Conservation (phyloP, 2,888 invertebrate species). For the Drosophila meridionalis region DNA sequence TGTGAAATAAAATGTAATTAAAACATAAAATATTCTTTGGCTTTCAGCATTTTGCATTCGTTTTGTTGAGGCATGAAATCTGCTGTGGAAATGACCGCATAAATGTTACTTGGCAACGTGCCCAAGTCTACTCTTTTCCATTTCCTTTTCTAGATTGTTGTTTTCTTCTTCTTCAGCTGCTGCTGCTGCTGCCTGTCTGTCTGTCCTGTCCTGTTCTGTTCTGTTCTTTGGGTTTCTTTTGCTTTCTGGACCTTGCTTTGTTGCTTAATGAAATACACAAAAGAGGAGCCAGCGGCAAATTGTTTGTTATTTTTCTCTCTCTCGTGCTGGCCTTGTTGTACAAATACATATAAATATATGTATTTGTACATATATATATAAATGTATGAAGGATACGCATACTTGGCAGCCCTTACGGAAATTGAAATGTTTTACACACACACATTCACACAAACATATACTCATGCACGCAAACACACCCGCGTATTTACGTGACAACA, state of each 20-base stretch:
- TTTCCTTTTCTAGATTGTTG: slow-evolving; percentile 10
- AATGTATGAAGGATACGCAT: slow-evolving; percentile 35
- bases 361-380: slow-evolving; percentile 8
- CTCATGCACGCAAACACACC: neutral
- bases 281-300: slow-evolving; percentile 60
- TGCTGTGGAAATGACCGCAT: slow-evolving; percentile 28
- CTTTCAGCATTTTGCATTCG: neutral
- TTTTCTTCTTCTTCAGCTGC: neutral
- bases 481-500: slow-evolving; percentile 64
- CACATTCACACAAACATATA: neutral
- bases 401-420: slow-evolving; percentile 63
- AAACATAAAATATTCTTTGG: neutral
- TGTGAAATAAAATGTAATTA: neutral
- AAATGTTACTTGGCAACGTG: slow-evolving; percentile 51
- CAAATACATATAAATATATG: slow-evolving; percentile 4
- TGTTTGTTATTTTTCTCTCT: slow-evolving; percentile 47
- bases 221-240: slow-evolving; percentile 18
- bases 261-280: slow-evolving; percentile 60
- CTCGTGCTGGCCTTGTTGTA: slow-evolving; percentile 10
- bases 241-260: slow-evolving; percentile 44
- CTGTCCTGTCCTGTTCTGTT: too few relatives aligned
- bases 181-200: too few relatives aligned
- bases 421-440: slow-evolving; percentile 69
- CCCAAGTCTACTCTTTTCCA: slow-evolving; percentile 24
- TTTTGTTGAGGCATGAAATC: slow-evolving; percentile 18